Evolutionary conservation across 2,797 vertebrate species (phyloP).

Genomic region (Sternarchorhynchus goeldii): DNA sequence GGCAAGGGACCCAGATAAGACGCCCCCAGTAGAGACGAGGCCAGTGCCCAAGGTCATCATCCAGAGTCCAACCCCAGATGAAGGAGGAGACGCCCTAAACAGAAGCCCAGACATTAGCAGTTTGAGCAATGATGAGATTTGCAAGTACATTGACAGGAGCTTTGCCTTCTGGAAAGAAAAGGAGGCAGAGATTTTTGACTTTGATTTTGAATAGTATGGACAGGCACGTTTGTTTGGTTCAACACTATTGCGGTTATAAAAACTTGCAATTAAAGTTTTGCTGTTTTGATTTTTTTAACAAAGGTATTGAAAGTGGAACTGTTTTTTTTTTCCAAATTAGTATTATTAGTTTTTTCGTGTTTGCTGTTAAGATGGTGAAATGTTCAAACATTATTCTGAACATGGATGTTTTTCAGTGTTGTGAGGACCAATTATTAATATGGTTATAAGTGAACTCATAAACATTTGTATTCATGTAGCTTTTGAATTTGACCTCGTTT

Average conservation of each 20-base stretch:
- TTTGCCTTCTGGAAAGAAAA: conserved; percentile 99
- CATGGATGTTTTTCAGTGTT: background rate
- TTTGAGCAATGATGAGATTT: conserved; percentile 87
- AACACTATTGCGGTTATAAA: background rate
- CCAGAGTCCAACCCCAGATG: conserved; percentile 71
- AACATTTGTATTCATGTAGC: background rate
- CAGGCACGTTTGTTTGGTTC: no score
- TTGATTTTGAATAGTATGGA: conserved; percentile 77
- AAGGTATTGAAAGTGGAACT: background rate
- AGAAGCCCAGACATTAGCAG: conserved; percentile 67
- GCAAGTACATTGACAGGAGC: conserved; percentile 92
- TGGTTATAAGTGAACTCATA: no score
- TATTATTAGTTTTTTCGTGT: conserved; percentile 9
- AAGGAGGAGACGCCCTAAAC: conserved; percentile 54
- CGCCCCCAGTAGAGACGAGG: conserved; percentile 61
- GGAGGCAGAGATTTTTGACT: conserved; percentile 92
- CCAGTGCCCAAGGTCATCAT: conserved; percentile 69
- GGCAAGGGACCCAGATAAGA: conserved; percentile 55
- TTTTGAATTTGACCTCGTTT: background rate
- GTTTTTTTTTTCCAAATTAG: no score
- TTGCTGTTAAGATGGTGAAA: conserved; percentile 23
- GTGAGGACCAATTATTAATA: no score
- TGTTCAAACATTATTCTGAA: background rate
- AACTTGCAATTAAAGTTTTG: background rate
- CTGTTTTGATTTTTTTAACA: conserved; percentile 23